Evolutionary conservation across 1,140 invertebrate genomes (phyloP).

Genomic region (Stegodyphus dumicola): DNA sequence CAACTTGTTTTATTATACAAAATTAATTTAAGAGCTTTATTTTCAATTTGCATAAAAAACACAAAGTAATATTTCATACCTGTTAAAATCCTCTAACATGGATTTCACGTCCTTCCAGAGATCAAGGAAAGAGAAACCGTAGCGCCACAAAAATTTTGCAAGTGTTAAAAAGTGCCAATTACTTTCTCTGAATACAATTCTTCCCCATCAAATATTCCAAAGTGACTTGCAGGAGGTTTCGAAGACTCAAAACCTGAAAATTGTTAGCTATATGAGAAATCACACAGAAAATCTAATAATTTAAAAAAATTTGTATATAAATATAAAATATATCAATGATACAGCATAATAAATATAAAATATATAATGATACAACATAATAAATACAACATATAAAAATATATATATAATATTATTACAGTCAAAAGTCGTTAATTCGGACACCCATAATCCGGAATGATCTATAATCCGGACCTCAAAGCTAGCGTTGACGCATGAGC

Average conservation of each 20-base stretch:
- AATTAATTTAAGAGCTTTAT: background rate
- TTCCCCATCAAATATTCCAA: slow-evolving; percentile 72
- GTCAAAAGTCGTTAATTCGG: too few species aligned
- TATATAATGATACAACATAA: too few species aligned
- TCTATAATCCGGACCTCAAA: too few species aligned
- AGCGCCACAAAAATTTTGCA: slow-evolving; percentile 72
- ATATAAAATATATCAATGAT: too few species aligned
- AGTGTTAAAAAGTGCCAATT: slow-evolving; percentile 69
- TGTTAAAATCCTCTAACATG: slow-evolving; percentile 68
- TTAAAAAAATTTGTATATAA: too few species aligned
- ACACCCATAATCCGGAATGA: too few species aligned
- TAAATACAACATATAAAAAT: too few species aligned
- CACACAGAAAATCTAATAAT: too few species aligned
- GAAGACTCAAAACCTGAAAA: slow-evolving; percentile 18
- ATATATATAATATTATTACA: too few species aligned
- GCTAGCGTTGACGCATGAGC: too few species aligned
- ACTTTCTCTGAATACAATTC: slow-evolving; percentile 72
- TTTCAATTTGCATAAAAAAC: background rate
- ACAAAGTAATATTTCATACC: background rate
- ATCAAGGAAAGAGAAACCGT: slow-evolving; percentile 72
- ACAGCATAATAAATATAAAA: too few species aligned
- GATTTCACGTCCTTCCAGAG: slow-evolving; percentile 68
- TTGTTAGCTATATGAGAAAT: too few species aligned
- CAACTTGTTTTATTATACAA: background rate
- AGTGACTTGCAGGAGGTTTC: background rate